Evolutionary conservation across 2,888 invertebrate species (phyloP), one percentile per base, ranked within the genome.

Genomic region (Ichneumoninae sp.): DNA sequence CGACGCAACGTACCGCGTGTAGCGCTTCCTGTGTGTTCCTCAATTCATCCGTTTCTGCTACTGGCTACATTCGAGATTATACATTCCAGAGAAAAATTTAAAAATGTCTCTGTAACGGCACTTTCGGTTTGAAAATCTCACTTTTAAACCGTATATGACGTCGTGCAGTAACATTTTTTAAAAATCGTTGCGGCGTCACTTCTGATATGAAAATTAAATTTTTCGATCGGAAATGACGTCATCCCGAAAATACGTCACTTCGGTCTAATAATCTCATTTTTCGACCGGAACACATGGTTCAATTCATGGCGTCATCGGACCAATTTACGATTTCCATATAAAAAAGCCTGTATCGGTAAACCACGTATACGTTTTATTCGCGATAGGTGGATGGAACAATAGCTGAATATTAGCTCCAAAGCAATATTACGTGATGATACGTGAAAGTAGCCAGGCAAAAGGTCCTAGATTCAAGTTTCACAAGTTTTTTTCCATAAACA

Each of bases 1-100:
- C 8, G 30, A 71, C 6, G 19, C 30, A 26, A 47, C n/a, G 8
- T 40, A 65, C 79, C 79, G 65, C 52, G 73, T 54, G 79, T 74
- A 65, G 26, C 16, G 50, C 50, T 50, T 69, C n/a, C 16, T 4
- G 16, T 47, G 44, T 4, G 16, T 47, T 47, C 44, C 44, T 47
- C 16, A 47, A 47, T 16, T 47, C 13, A 47, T 47, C 44, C 1
- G 44, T 47, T 47, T 47, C 16, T 47, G 44, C 16, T 16, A 16
- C 16, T 47, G 4, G 44, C 13, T 13, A 16, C 44, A 47, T 47
- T 16, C 5, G 13, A 47, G 16, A 16, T 47, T 16, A 3, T 47
- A 47, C 4, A 3, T 47, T 47, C 44, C 16, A 47, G 44, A 47
- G 44, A 13, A 47, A 13, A 13, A 40, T 40, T 40, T 1, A 10